Evolutionary conservation across 2,797 vertebrate genomes (phyloP), one percentile per base, ranked within the genome.

Genomic region (Simalia tracyae): DNA sequence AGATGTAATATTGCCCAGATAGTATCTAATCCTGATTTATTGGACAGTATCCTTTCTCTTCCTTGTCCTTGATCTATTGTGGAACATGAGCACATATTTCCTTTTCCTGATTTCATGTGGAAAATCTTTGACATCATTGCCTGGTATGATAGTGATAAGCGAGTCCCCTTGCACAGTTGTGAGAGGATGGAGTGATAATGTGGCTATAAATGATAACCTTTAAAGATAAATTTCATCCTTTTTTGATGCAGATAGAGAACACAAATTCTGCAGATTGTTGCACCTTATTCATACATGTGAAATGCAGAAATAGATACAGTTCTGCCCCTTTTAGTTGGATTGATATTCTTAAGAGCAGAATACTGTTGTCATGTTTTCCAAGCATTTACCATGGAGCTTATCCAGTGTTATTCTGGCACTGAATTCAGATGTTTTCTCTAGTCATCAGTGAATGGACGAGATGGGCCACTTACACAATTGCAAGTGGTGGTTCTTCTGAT

Each of bases 401-500:
- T 92, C 92, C 0, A 0, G 81, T 84, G 59, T 76, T 90, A 68
- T 89, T 86, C 88, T 92, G 46, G 12, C 54, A 89, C 87, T 81
- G 66, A 9, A 22, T 57, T 91, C 57, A 87, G 76, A 90, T 90
- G 26, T 93, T 93, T 89, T 50, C n/a, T 86, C 64, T n/a, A 86
- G 56, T 91, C 87, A 85, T 31, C 57, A 15, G 87, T 56, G 56
- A 72, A 86, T 42, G 50, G 56, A 61, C 46, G 81, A 86, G 64
- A 63, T 86, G 76, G 87, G 81, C 42, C 63, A 76, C 24, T 86
- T 42, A 85, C 81, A 87, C 50, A 42, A 36, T 84, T 89, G 56
- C 56, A 72, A 54, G 11, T 87, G 88, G 88, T 61, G 89, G 17
- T 68, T 89, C 14, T 86, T 60, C 3, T 86, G 63, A 66, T 91